A percentile compares a stretch with the other conserved stretches of the same genome.
Conservation (phyloP, 2,888 invertebrate genomes). For the Noctua comes region DNA sequence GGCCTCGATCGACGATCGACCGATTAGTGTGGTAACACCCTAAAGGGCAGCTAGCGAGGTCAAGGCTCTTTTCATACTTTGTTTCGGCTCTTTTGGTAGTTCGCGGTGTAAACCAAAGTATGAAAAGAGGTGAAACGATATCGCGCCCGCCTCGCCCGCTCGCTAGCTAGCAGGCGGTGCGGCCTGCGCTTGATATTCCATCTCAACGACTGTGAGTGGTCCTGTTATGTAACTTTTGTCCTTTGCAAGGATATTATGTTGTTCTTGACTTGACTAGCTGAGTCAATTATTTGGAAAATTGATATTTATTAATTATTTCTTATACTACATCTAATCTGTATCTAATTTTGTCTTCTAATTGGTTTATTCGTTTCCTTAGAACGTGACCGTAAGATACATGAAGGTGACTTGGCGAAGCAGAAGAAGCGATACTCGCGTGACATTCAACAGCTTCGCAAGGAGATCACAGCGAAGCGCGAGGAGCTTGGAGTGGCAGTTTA, state of each 20-base stretch:
- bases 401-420: constrained; percentile 90
- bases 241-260: neutral
- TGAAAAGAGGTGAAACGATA: too few species aligned
- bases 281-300: neutral
- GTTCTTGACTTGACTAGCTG: neutral
- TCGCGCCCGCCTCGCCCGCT: too few species aligned
- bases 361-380: constrained; percentile 75
- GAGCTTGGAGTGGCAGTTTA: constrained; percentile 90
- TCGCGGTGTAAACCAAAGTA: too few species aligned
- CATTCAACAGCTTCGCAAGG: constrained; percentile 89
- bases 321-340: neutral
- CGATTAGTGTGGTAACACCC: too few species aligned
- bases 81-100: too few species aligned
- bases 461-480: constrained; percentile 89
- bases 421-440: constrained; percentile 88
- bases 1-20: too few species aligned
- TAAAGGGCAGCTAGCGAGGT: too few species aligned
- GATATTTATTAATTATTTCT: neutral
- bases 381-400: constrained; percentile 91
- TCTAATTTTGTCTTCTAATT: neutral
- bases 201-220: too few species aligned
- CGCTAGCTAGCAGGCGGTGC: too few species aligned
- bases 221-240: neutral
- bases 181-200: too few species aligned
- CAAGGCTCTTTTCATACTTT: too few species aligned